Base-by-base conservation (phyloP, 2,888 invertebrate genomes). In the Syritta pipiens region DNA sequence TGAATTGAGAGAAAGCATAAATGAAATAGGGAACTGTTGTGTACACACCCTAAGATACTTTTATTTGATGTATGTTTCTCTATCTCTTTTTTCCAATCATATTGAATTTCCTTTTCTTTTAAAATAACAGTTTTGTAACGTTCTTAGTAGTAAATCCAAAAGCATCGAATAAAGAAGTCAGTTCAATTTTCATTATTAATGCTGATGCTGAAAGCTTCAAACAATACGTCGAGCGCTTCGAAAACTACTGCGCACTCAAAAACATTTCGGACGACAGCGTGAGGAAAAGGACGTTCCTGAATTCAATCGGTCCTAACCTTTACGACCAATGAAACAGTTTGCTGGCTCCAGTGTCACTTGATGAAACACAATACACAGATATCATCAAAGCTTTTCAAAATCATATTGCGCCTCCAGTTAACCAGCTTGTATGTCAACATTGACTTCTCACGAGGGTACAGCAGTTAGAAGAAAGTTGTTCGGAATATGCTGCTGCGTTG, bases 401-500 rank as follows among this genome's bases (percentile, higher is more conserved):
- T 28, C 14, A 48, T 17, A 48, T 48, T 6, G 28, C 48, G 17
- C 28, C 17, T 48, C 48, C 17, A 30, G 48, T 48, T 26, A 48
- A 24, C 7, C 24, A 46, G 24, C 46, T 46, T 22, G 10, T 46
- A 10, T 20, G 26, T 22, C 46, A 46, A 24, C 46, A 46, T 46
- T 26, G 46, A 10, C 46, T 46, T 26, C 46, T 26, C 46, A 46
- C 46, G 2, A 46, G 46, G 3, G 26, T 46, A 26, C 46, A 46
- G 26, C 24, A 46, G 12, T n/a, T 2, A n/a, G 7, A 24, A 10
- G 46, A 24, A 46, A 46, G 12, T 46, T 46, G 46, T 7, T 46
- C 24, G 46, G 46, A 46, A n/a, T 46, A 46, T 24, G 24, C 26
- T 22, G 46, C 46, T n/a, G 46, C 46, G 3, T 46, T 24, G 46